A percentile compares a stretch with the other conserved stretches of the same genome.
Conservation (phyloP, 2,888 invertebrate species). For the Eupithecia exiguata region DNA sequence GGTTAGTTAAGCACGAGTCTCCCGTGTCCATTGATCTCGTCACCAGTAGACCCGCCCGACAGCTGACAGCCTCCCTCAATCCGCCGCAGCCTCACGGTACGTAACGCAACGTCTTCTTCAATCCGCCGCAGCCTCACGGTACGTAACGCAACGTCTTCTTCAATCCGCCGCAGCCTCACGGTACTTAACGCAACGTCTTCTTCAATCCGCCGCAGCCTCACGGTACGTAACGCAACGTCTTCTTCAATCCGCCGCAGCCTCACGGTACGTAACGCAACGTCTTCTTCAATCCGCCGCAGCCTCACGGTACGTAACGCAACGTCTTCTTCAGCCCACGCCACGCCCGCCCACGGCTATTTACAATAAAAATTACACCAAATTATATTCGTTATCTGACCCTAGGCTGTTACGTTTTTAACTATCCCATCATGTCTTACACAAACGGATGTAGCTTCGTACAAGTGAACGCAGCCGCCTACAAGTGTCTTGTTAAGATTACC, state of each 20-base stretch:
- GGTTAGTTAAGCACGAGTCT: not conserved
- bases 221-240: constrained; percentile 26
- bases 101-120: constrained; percentile 29
- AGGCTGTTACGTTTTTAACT: constrained; percentile 18
- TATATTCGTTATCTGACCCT: constrained; percentile 1
- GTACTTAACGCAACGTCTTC: no score
- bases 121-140: constrained; percentile 10
- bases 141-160: constrained; percentile 30
- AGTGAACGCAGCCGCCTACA: not conserved
- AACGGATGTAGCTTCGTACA: not conserved
- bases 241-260: constrained; percentile 23
- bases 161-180: no score
- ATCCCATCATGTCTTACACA: constrained; percentile 3
- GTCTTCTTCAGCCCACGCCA: constrained; percentile 25
- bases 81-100: constrained; percentile 7
- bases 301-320: constrained; percentile 25
- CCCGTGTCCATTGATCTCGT: constrained; percentile 8
- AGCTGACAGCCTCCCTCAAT: constrained; percentile 22
- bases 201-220: constrained; percentile 22
- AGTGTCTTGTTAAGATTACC: not conserved
- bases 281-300: no score
- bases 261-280: no score
- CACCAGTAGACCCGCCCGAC: not conserved
- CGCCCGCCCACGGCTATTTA: constrained; percentile 22
- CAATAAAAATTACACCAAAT: constrained; percentile 7